Conservation (phyloP, 1,140 invertebrate species). For the Cyphomyrmex costatus region DNA sequence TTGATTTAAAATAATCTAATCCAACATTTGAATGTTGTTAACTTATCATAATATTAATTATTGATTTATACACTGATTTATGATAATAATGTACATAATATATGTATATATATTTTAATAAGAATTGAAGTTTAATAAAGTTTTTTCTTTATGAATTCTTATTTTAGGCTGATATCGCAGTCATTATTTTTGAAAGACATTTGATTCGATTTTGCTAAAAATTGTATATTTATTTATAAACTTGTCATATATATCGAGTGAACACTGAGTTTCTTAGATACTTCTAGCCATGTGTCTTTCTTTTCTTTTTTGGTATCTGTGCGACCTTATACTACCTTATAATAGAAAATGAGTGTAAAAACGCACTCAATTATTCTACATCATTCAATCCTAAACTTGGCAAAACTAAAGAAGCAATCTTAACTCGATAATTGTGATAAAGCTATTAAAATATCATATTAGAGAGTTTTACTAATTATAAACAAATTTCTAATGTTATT, state of each 20-base stretch:
- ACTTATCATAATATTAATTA: background rate
- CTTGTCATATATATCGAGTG: conserved; percentile 14
- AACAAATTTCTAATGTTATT: background rate
- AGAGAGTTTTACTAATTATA: background rate
- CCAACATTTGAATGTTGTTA: background rate
- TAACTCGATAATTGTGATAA: conserved; percentile 6
- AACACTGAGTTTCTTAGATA: conserved; percentile 5
- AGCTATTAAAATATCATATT: conserved; percentile 18
- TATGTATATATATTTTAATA: too few species aligned
- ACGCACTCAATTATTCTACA: conserved; percentile 11
- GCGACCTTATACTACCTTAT: conserved; percentile 1
- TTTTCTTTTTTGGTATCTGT: conserved; percentile 24
- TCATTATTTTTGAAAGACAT: background rate
- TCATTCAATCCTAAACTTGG: conserved; percentile 14
- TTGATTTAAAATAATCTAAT: too few species aligned
- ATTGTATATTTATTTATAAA: conserved; percentile 52
- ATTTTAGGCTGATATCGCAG: background rate
- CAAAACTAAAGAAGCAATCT: background rate
- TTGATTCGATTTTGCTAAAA: conserved; percentile 18
- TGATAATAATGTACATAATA: background rate
- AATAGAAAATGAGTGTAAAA: conserved; percentile 29
- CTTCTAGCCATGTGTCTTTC: background rate
- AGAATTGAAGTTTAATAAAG: background rate
- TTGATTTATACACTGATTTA: background rate
- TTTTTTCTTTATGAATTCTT: background rate